Percentiles rank a stretch among this genome's conserved stretches.
Conservation (phyloP, 2,113 vertebrate genomes). For the Otis tarda region DNA sequence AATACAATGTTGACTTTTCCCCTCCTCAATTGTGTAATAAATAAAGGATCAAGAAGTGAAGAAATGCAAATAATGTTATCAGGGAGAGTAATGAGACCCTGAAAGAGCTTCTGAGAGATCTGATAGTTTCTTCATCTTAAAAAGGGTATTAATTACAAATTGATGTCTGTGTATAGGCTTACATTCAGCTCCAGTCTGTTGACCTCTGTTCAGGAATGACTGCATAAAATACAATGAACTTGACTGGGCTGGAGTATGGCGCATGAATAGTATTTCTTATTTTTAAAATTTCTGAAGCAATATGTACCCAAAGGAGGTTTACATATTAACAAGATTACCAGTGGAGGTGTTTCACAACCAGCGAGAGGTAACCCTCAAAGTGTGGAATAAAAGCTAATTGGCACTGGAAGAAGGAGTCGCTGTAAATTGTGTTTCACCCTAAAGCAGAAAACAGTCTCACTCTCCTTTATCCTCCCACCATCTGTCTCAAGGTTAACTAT, state of each 20-base stretch:
- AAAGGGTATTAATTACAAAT: neutral
- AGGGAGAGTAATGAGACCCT: neutral
- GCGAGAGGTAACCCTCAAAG: neutral
- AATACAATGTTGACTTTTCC: neutral
- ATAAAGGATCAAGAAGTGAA: neutral
- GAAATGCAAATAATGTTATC: conserved; percentile 34
- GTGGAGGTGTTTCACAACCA: neutral
- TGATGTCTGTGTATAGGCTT: neutral
- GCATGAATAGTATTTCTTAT: neutral
- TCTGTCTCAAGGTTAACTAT: neutral
- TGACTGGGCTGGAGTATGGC: neutral
- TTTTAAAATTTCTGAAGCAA: neutral
- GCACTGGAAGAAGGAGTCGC: neutral
- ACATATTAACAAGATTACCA: neutral
- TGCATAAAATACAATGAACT: neutral
- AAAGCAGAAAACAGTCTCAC: neutral
- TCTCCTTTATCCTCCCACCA: neutral
- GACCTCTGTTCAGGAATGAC: neutral
- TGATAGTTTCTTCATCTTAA: neutral
- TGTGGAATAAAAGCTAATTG: neutral
- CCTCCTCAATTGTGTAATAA: neutral
- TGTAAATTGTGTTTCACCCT: neutral
- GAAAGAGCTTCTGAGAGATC: neutral
- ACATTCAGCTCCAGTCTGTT: neutral
- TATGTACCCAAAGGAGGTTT: neutral